A percentile compares a stretch with the other conserved stretches of the same genome.
Conservation (phyloP, 2,113 vertebrate species). For the Tautogolabrus adspersus region DNA sequence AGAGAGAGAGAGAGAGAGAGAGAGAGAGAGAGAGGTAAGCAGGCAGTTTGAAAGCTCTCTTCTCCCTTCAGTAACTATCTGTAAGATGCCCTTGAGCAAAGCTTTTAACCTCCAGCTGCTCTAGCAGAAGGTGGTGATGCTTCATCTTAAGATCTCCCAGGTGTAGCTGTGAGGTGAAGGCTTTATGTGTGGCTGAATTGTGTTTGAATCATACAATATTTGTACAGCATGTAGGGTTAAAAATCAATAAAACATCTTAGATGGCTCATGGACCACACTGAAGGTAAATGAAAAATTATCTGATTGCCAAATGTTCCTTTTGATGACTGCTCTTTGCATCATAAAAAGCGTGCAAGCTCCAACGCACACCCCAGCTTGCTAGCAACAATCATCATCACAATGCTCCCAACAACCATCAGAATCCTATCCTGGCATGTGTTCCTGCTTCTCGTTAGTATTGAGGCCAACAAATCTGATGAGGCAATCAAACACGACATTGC, state of each 20-base stretch:
- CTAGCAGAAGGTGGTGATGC: background rate
- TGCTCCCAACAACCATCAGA: slow-evolving; percentile 6
- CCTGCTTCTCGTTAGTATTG: slow-evolving; percentile 20
- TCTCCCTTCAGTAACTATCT: background rate
- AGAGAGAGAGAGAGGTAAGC: background rate
- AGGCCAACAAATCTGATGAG: slow-evolving; percentile 25
- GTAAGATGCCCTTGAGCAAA: slow-evolving; percentile 41
- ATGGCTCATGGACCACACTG: background rate
- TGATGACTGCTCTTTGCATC: background rate
- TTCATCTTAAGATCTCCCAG: slow-evolving; percentile 22
- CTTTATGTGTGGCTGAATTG: background rate
- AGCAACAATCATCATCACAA: slow-evolving; percentile 24
- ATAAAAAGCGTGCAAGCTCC: background rate
- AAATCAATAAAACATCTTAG: background rate
- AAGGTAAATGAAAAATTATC: slow-evolving; percentile 9
- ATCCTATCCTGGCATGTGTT: slow-evolving; percentile 1
- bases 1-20: background rate
- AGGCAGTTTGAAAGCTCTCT: slow-evolving; percentile 4
- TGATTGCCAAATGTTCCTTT: background rate
- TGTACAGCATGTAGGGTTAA: background rate
- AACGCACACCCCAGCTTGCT: background rate
- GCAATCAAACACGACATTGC: slow-evolving; percentile 18
- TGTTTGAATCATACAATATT: background rate
- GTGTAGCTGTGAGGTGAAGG: slow-evolving; percentile 1
- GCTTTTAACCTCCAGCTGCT: slow-evolving; percentile 30